A percentile compares a stretch with the other conserved stretches of the same genome.
Evolutionary conservation across 2,113 vertebrate species (phyloP).

Genomic region (Polypterus bichir): DNA sequence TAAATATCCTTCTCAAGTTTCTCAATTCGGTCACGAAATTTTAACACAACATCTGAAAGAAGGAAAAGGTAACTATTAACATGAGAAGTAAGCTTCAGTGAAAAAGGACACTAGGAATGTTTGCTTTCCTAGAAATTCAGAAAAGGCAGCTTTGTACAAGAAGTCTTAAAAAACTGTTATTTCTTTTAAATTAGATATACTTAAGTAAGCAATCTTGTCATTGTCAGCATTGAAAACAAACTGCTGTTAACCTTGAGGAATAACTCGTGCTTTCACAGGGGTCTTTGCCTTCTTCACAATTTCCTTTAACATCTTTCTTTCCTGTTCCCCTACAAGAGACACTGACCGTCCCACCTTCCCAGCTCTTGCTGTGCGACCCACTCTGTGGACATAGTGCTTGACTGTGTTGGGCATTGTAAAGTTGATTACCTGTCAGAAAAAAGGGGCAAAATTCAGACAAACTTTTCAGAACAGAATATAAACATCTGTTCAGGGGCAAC

Average conservation of each 20-base stretch:
- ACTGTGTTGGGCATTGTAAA: constrained; percentile 93
- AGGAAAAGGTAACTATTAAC: background rate
- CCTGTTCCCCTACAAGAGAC: constrained; percentile 84
- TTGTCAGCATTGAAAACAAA: background rate
- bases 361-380: constrained; percentile 81
- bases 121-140: too few species aligned
- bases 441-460: background rate
- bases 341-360: constrained; percentile 81
- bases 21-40: constrained; percentile 83
- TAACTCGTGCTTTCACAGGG: constrained; percentile 76
- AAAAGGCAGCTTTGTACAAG: too few species aligned
- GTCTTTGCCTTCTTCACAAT: constrained; percentile 78
- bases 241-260: constrained; percentile 68
- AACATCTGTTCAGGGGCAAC: too few species aligned
- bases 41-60: constrained; percentile 75
- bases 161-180: too few species aligned
- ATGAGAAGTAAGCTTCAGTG: too few species aligned
- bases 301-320: constrained; percentile 88
- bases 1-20: constrained; percentile 85
- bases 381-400: constrained; percentile 92
- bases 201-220: too few species aligned
- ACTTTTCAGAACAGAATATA: too few species aligned
- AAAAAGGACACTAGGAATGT: too few species aligned
- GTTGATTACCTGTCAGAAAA: constrained; percentile 72
- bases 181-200: too few species aligned